Evolutionary conservation across 2,888 invertebrate genomes (phyloP), one percentile per base, ranked within the genome.

Genomic region (Slavum lentiscoides): DNA sequence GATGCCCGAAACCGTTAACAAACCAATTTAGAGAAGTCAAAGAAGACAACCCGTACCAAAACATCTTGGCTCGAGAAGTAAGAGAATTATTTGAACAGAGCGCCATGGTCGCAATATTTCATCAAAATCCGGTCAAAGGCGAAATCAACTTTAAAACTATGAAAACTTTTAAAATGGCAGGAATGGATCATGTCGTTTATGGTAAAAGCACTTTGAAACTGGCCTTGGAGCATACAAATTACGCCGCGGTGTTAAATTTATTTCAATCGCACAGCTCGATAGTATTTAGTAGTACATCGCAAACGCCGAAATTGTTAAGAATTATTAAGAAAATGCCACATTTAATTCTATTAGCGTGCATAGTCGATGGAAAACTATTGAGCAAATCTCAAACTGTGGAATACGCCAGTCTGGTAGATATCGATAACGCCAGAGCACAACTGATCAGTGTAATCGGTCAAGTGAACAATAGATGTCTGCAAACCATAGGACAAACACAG

Each of bases 261-360:
- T 91, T 92, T 84, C 87, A 88, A n/a, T 89, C 91, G 0, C 89
- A 89, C 53, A 91, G 90, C 85, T 89, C 90, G 83, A 88, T 92
- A 2, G 89, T 94, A 67, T 94, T 94, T 87, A 91, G 92, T 66
- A 89, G 90, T 76, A 91, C 92, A 70, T 88, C 90, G 55, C 89
- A 91, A 85, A 89, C 91, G 59, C 86, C 86, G 15, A 88, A 89
- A 84, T 85, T 94, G 84, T 86, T 92, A 59, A 91, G 90, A 86
- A 89, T 92, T 64, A 86, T 91, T 8, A 93, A 90, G 82, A 93
- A 91, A 85, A 89, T 90, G 83, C 93, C 93, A 1, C 91, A 93
- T 85, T 87, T 93, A 84, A 86, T 92, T 83, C 87, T 94, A 30
- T 84, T 87, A 92, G 92, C 90, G 86, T 94, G 91, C n/a, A 90